phyloP scores from a whole-genome alignment of 2,113 vertebrate species.

The Microtus ochrogaster region DNA sequence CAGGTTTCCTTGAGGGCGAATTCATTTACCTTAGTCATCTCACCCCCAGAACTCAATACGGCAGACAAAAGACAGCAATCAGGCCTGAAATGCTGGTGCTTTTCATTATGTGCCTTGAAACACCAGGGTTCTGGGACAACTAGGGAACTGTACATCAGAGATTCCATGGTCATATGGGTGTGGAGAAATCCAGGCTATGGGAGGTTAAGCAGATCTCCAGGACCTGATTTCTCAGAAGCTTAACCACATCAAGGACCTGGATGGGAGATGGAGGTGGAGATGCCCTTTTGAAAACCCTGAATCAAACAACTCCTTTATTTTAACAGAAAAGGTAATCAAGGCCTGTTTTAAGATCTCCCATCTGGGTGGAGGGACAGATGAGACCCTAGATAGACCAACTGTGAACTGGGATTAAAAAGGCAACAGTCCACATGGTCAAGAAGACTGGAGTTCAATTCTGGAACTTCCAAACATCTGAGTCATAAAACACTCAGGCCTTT shows the following conservation, averaged over 20 bases:
- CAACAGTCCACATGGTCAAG: background rate
- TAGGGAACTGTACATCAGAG: background rate
- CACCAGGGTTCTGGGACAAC: background rate
- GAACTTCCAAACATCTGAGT: background rate
- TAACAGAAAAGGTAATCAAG: background rate
- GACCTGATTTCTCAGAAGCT: background rate
- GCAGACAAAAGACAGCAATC: background rate
- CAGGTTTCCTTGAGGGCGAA: background rate
- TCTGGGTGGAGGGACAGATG: background rate
- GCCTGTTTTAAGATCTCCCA: background rate
- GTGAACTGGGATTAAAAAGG: background rate
- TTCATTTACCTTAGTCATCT: background rate
- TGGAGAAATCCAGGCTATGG: background rate
- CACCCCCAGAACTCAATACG: background rate
- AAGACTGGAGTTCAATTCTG: background rate
- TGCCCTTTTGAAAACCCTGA: background rate
- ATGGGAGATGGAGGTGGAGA: background rate
- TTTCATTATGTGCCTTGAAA: background rate
- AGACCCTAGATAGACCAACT: background rate
- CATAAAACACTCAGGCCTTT: background rate
- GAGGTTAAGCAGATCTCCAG: background rate
- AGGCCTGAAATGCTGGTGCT: background rate
- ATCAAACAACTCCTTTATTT: slow-evolving; percentile 2
- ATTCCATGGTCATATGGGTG: background rate
- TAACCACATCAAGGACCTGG: background rate